Evolutionary conservation across 2,888 invertebrate species (phyloP).

Genomic region (Scrobipalpa atriplicella): DNA sequence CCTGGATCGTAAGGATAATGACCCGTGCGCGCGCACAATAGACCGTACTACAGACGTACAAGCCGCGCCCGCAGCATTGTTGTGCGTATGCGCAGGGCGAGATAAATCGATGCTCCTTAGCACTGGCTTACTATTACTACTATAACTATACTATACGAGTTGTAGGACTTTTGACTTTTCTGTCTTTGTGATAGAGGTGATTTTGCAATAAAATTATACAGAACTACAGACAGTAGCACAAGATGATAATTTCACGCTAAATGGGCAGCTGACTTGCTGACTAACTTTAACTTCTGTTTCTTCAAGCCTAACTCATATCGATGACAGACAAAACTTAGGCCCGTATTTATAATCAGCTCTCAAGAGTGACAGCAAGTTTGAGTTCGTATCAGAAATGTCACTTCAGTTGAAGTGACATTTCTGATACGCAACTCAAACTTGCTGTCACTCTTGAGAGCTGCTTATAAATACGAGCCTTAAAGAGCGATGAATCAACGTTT

Average conservation of each 20-base stretch:
- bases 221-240: slow-evolving; percentile 1
- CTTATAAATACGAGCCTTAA: no score
- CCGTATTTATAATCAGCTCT: no score
- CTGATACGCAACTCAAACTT: no score
- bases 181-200: not conserved
- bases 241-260: not conserved
- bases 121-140: not conserved
- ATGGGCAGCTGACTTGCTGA: not conserved
- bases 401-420: no score
- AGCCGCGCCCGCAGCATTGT: slow-evolving; percentile 33
- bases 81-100: slow-evolving; percentile 31
- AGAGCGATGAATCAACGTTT: not conserved
- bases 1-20: slow-evolving; percentile 36
- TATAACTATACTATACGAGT: not conserved
- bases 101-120: slow-evolving; percentile 11
- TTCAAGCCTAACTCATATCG: not conserved
- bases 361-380: no score
- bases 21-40: slow-evolving; percentile 41
- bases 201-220: not conserved
- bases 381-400: no score
- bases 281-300: slow-evolving; percentile 1
- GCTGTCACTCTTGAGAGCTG: no score
- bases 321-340: not conserved
- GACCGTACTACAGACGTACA: slow-evolving; percentile 42
- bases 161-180: not conserved